Evolutionary conservation across 2,797 vertebrate species (phyloP).

Genomic region (Pangasius macronema): DNA sequence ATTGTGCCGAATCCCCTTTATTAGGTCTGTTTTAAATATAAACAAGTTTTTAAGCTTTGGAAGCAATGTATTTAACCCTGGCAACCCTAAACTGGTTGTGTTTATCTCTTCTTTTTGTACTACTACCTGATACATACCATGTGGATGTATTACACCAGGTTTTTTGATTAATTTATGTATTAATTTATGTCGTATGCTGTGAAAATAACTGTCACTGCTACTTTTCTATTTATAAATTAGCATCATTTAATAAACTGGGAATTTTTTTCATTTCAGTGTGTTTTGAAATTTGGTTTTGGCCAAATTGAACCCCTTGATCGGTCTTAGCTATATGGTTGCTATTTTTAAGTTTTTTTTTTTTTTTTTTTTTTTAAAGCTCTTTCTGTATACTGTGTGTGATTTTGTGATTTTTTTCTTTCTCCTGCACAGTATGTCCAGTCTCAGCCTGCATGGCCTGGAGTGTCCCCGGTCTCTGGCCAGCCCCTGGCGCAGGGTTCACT

Average conservation of each 20-base stretch:
- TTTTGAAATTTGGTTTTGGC: background rate
- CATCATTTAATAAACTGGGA: too few species aligned
- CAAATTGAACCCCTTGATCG: background rate
- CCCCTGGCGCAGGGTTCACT: slow-evolving; percentile 77
- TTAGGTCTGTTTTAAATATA: background rate
- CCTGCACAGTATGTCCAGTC: slow-evolving; percentile 68
- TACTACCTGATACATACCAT: background rate
- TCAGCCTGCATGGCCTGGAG: slow-evolving; percentile 69
- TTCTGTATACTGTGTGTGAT: background rate
- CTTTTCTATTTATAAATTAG: too few species aligned
- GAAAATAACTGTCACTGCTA: too few species aligned
- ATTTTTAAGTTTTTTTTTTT: background rate
- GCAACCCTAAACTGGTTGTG: background rate
- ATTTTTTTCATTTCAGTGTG: background rate
- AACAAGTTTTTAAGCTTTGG: background rate
- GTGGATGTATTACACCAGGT: background rate
- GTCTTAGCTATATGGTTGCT: background rate
- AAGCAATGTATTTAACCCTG: background rate
- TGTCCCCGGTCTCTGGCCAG: slow-evolving; percentile 72
- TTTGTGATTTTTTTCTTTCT: slow-evolving; percentile 12
- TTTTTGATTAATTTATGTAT: background rate
- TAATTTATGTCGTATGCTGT: too few species aligned
- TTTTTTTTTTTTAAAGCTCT: background rate
- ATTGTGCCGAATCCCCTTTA: background rate
- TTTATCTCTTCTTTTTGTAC: background rate